Evolutionary conservation across 2,797 vertebrate species (phyloP), one percentile per base, ranked within the genome.

Genomic region (Propithecus deckenii): DNA sequence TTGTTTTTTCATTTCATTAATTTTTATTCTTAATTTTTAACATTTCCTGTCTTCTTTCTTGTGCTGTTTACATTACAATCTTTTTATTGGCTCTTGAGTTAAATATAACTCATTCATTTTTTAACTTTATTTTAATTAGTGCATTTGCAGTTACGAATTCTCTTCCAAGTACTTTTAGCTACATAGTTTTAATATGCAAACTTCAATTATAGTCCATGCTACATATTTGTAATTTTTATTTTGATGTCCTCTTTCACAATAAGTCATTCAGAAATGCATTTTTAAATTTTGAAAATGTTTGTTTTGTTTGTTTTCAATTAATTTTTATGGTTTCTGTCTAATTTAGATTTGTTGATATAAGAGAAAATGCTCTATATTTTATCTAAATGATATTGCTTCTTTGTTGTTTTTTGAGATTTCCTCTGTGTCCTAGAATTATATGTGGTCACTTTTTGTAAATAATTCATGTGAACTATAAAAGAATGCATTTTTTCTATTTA

Each of bases 231-330:
- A 80, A 81, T 86, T 85, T 91, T 84, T 88, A 43, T 72, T 72
- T 41, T 78, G 52, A 65, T 25, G 30, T 63, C 28, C 9, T 95
- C 22, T 96, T 93, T 71, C 48, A 91, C 3, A 92, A 43, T 61
- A n/a, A 86, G 30, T 86, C 91, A 57, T 89, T 89, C 86, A 79
- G 84, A 18, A 93, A 93, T 75, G 48, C 84, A 89, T 78, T 96
- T 84, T 63, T 35, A 78, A 83, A 52, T 93, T 86, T 89, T 59
- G 23, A 83, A 59, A 5, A 57, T 25, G 61, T 55, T 81, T 89
- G 23, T 61, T 50, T 88, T 80, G 38, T 38, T 86, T 87, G 28
- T 43, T 91, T 93, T 55, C 13, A 91, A 65, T 86, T 78, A 61
- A 71, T 25, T 84, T 86, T 91, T 84, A 46, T 57, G 38, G 11